A percentile compares a stretch with the other conserved stretches of the same genome.
phyloP scores from a whole-genome alignment of 2,113 vertebrate genomes.

The Hipposideros armiger region DNA sequence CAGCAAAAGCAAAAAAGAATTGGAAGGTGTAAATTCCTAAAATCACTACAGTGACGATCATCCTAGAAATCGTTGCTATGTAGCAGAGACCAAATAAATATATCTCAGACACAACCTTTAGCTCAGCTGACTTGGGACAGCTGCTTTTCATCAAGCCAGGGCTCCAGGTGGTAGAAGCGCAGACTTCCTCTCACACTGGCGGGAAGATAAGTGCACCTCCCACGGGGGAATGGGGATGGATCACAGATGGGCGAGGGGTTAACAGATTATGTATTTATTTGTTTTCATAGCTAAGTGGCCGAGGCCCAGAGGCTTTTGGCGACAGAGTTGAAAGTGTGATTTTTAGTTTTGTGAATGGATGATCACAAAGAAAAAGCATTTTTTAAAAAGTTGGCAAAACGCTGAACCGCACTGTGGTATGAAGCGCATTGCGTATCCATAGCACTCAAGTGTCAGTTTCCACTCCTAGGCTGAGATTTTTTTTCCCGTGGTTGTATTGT shows the following conservation, averaged over 20 bases:
- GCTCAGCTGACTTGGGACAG: conserved; percentile 88
- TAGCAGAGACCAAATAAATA: conserved; percentile 86
- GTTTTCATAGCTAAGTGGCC: conserved; percentile 86
- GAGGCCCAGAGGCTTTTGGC: conserved; percentile 88
- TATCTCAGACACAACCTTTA: conserved; percentile 87
- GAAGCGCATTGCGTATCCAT: conserved; percentile 89
- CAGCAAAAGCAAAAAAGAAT: conserved; percentile 85
- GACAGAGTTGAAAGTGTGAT: conserved; percentile 88
- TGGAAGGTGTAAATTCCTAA: conserved; percentile 84
- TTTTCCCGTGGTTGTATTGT: conserved; percentile 93
- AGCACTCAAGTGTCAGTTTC: conserved; percentile 90
- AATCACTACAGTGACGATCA: conserved; percentile 80
- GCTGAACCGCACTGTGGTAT: conserved; percentile 90
- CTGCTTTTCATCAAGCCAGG: conserved; percentile 84
- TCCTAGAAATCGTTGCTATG: conserved; percentile 81
- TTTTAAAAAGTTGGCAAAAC: conserved; percentile 86
- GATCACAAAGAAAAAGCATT: conserved; percentile 87
- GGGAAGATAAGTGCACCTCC: conserved; percentile 85
- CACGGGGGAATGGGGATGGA: conserved; percentile 26
- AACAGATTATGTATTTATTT: conserved; percentile 86
- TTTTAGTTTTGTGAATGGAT: conserved; percentile 89
- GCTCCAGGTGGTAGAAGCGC: conserved; percentile 83
- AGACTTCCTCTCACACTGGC: conserved; percentile 83
- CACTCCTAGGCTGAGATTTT: conserved; percentile 89
- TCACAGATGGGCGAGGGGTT: conserved; percentile 76